Evolutionary conservation across 2,113 vertebrate genomes (phyloP).

Genomic region (Okapia johnstoni): DNA sequence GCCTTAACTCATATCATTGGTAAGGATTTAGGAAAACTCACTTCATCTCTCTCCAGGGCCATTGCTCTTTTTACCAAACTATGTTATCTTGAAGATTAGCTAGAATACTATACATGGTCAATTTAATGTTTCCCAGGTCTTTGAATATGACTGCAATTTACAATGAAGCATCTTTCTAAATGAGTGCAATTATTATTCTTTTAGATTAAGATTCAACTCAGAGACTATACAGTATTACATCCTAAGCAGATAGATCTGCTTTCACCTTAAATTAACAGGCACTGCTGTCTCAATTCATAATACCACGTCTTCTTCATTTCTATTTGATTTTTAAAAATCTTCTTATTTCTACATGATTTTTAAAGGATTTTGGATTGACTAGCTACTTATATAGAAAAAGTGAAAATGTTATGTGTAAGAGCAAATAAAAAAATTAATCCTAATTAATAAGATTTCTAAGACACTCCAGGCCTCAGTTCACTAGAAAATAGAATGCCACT

Average conservation of each 20-base stretch:
- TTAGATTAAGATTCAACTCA: background rate
- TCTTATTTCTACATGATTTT: background rate
- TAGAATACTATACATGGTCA: background rate
- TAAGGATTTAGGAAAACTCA: background rate
- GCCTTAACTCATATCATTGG: background rate
- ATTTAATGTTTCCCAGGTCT: background rate
- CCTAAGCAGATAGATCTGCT: background rate
- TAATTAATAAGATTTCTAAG: background rate
- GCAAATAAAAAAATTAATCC: background rate
- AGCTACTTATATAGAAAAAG: background rate
- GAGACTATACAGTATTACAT: background rate
- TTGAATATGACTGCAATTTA: background rate
- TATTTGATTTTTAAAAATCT: background rate
- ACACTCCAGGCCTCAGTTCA: background rate
- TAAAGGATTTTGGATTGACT: background rate
- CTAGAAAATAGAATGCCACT: background rate
- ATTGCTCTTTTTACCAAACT: background rate
- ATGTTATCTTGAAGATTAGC: background rate
- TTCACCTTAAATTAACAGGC: background rate
- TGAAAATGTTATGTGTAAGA: background rate
- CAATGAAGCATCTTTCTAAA: background rate
- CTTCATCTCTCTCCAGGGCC: background rate
- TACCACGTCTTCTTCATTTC: background rate
- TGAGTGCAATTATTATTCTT: background rate
- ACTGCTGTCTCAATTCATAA: background rate